Evolutionary conservation across 2,113 vertebrate species (phyloP).

Genomic region (Elaphurus davidianus): DNA sequence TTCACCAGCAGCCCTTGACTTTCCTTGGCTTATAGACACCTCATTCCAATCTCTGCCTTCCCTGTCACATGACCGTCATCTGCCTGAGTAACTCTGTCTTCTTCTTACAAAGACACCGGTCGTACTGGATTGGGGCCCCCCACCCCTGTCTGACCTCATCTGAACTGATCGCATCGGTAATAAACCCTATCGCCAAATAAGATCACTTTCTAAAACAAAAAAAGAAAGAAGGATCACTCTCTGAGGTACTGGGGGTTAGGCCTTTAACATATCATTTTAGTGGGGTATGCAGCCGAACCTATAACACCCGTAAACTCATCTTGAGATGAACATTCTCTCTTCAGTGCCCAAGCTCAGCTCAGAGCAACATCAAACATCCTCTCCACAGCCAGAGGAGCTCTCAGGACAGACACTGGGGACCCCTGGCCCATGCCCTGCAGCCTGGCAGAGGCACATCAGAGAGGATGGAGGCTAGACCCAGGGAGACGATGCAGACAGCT

Average conservation of each 20-base stretch:
- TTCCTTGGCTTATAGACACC: neutral
- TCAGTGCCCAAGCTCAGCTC: neutral
- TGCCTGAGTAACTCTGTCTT: neutral
- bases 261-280: neutral
- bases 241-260: neutral
- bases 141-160: neutral
- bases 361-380: no score
- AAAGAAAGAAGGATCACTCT: neutral
- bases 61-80: neutral
- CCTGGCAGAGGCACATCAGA: neutral
- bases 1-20: no score
- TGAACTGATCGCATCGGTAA: neutral
- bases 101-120: neutral
- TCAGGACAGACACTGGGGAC: neutral
- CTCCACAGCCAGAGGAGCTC: neutral
- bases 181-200: neutral
- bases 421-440: neutral
- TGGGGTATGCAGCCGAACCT: neutral
- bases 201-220: neutral
- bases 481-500: rapidly evolving
- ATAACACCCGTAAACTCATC: neutral
- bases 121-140: neutral
- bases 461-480: neutral
- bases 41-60: neutral
- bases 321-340: neutral